These are phyloP conservation scores for Anas bahamensis DNA, from an alignment of 2,797 vertebrate species.

Conservation along the genomic window DNA sequence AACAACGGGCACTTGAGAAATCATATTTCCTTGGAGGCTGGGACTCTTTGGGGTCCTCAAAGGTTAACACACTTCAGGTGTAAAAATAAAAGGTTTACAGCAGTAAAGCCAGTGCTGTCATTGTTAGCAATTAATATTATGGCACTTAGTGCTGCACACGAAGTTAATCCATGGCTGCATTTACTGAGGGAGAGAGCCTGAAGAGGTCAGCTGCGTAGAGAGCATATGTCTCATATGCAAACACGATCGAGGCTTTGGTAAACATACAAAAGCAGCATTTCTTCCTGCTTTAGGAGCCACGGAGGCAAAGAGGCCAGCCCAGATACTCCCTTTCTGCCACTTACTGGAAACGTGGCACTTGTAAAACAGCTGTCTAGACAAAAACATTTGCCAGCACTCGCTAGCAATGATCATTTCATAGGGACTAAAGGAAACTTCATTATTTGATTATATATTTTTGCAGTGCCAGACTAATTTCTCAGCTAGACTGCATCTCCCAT, in stretches of 20 bases:
- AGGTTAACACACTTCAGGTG: not conserved
- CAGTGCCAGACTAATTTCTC: not conserved
- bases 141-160: not conserved
- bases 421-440: not conserved
- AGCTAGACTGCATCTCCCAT: not conserved
- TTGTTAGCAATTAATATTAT: not conserved
- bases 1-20: not conserved
- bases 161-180: not conserved
- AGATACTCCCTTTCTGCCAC: not conserved
- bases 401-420: not conserved
- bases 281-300: not conserved
- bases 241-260: fast-evolving
- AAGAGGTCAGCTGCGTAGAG: not conserved
- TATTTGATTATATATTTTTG: not conserved
- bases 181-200: not conserved
- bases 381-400: not conserved
- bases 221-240: not conserved
- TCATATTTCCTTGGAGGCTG: not conserved
- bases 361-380: not conserved
- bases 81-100: not conserved
- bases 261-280: not conserved
- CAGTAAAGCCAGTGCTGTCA: not conserved
- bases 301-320: not conserved
- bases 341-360: not conserved
- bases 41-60: not conserved